These are phyloP conservation scores for Hydrolagus colliei DNA, from an alignment of 2,797 vertebrate genomes.

Conservation along the genomic window DNA sequence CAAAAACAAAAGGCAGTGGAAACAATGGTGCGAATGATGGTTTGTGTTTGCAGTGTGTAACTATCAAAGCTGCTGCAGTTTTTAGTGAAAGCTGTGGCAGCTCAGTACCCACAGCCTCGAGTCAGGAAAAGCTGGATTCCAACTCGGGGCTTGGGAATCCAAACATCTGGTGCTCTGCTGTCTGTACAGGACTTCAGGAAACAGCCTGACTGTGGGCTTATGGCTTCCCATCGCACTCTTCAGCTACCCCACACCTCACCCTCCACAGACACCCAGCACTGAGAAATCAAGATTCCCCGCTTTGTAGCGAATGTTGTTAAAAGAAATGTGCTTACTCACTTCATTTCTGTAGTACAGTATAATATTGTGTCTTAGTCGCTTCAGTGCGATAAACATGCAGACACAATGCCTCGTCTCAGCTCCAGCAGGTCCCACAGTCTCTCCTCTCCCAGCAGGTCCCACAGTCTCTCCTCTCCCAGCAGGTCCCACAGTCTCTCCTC, in stretches of 20 bases:
- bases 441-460: neutral
- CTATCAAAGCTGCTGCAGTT: conserved; percentile 13
- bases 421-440: neutral
- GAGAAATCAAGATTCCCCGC: no score
- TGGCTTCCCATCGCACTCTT: no score
- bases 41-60: neutral
- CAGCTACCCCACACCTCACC: no score
- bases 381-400: conserved; percentile 2
- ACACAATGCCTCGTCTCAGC: conserved; percentile 7
- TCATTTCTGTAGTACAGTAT: conserved; percentile 23
- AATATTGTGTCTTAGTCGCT: conserved; percentile 29
- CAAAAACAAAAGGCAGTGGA: neutral
- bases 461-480: neutral
- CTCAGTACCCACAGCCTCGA: conserved; percentile 17
- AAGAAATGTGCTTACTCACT: conserved; percentile 26
- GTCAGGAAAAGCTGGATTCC: conserved; percentile 18
- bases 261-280: no score
- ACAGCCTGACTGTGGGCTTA: neutral
- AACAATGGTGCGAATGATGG: neutral
- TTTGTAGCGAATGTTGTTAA: neutral
- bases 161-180: conserved; percentile 30
- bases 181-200: conserved; percentile 27
- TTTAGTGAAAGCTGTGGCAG: conserved; percentile 7
- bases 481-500: no score
- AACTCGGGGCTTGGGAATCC: conserved; percentile 19